Evolutionary conservation across 2,113 vertebrate species (phyloP), one percentile per base, ranked within the genome.

Genomic region (Patagioenas fasciata): DNA sequence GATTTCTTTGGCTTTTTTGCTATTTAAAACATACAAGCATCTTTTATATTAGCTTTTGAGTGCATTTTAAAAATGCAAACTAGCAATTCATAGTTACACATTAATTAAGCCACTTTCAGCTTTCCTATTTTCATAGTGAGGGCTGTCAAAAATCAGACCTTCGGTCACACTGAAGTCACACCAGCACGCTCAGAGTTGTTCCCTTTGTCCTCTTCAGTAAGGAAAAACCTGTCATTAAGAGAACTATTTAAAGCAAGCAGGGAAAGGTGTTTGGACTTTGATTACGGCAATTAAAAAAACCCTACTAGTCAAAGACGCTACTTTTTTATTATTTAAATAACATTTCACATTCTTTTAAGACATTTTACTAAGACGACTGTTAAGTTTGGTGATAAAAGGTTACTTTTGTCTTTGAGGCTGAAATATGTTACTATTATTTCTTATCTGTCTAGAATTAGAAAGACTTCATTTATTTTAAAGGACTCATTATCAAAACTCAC

Each of bases 361-460:
- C 88, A 85, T 97, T 96, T 96, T 72, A 67, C 81, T 70, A 64
- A 91, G 80, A 90, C 95, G 89, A 85, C 79, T 90, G 88, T 92
- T 97, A 97, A 97, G 97, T 96, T 96, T 95, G 64, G 91, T 96
- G 96, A 97, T 97, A 96, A 98, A 97, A 97, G 96, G 97, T 97
- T 97, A 97, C 86, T 96, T 97, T 97, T 98, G 95, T 94, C 94
- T 96, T 92, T 96, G 93, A 97, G 94, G 90, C 69, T 98, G 96
- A 97, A 98, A 97, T 95, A 94, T 77, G 61, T 96, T 96, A 96
- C 96, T 92, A 92, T 95, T 96, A 96, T 96, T 96, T 90, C 96
- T 97, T 97, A 96, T 97, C 97, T 97, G 81, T 74, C 84, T 85
- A 24, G 90, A 96, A 97, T 96, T 96, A 94, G 88, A 93, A 96